Percentiles rank a stretch among this genome's conserved stretches.
Conservation (phyloP, 1,140 invertebrate genomes). For the Bombus confusus region DNA sequence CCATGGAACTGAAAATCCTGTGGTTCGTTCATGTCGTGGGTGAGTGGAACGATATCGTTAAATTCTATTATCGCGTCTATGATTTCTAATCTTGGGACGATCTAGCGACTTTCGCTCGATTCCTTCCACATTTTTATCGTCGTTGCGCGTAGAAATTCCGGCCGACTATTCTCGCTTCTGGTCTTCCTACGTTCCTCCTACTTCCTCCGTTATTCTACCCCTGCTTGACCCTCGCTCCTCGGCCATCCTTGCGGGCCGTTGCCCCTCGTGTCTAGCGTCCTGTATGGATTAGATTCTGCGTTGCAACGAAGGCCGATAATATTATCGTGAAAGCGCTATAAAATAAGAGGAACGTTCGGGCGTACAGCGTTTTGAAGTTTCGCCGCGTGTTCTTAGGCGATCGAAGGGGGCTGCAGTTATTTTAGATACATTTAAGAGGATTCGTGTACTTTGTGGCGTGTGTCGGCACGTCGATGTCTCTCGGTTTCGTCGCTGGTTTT, state of each 20-base stretch:
- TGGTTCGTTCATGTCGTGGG: conserved; percentile 75
- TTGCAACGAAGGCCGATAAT: no score
- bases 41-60: conserved; percentile 60
- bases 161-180: background rate
- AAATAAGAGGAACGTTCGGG: background rate
- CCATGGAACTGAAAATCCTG: conserved; percentile 78
- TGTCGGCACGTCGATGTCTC: background rate
- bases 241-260: conserved; percentile 29
- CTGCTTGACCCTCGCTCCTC: background rate
- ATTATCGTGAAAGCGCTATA: background rate
- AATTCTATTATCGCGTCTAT: no score
- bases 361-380: background rate
- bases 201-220: background rate
- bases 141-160: no score
- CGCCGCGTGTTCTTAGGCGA: background rate
- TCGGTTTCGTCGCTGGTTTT: background rate
- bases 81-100: no score
- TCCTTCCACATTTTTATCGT: fast-evolving
- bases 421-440: background rate
- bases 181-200: background rate
- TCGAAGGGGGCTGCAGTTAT: no score
- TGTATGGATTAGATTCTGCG: conserved; percentile 26
- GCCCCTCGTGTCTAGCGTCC: conserved; percentile 8
- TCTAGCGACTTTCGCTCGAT: no score
- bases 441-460: background rate